Conservation (phyloP, 2,888 invertebrate species). For the Pristionchus arcanus region DNA sequence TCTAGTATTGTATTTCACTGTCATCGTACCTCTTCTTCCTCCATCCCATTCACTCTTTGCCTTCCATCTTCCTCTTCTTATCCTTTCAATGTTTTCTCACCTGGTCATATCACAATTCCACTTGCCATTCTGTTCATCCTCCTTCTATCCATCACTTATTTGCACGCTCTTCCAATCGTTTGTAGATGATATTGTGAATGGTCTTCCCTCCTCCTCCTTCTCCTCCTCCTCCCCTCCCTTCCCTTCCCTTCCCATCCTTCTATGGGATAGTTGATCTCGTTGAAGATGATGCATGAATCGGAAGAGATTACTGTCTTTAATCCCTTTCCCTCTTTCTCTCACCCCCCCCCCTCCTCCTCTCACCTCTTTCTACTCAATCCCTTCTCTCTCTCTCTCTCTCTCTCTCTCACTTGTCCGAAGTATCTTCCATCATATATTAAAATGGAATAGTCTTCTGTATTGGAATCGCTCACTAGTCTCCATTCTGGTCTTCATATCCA, state of each 20-base stretch:
- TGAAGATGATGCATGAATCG: background rate
- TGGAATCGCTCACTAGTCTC: background rate
- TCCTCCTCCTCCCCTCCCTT: background rate
- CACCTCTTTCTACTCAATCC: background rate
- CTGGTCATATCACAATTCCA: background rate
- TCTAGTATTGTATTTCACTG: background rate
- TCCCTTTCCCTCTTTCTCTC: conserved; percentile 5
- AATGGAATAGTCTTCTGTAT: conserved; percentile 6
- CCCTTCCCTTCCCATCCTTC: too few relatives aligned
- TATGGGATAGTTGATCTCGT: background rate
- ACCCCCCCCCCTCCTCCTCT: background rate
- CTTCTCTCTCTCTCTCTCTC: conserved; percentile 21
- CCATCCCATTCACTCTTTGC: background rate
- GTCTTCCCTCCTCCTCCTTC: background rate
- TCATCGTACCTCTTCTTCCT: background rate
- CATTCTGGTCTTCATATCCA: background rate
- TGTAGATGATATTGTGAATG: background rate
- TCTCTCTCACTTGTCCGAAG: background rate
- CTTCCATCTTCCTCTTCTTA: background rate
- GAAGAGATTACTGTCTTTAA: conserved; percentile 6
- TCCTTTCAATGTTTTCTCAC: background rate
- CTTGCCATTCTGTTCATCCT: background rate
- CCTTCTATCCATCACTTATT: background rate
- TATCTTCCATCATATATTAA: background rate
- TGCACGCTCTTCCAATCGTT: too few relatives aligned